Conservation (phyloP, 2,888 invertebrate genomes). For the Litoditis marina region DNA sequence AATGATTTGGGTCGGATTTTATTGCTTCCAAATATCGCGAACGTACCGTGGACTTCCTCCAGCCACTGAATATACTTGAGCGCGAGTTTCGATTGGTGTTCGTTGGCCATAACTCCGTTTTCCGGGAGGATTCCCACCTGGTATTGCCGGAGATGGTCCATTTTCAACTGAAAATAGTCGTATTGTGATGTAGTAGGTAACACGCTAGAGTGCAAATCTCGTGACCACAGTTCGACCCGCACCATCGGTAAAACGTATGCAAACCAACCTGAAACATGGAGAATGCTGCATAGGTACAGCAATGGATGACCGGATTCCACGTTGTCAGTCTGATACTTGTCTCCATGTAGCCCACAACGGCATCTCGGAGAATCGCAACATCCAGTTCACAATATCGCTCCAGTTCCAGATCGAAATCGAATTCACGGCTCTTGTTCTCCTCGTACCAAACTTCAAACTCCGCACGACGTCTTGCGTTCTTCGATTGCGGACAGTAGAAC, state of each 20-base stretch:
- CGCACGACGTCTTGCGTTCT: too few relatives aligned
- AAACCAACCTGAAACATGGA: background rate
- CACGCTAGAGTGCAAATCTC: too few relatives aligned
- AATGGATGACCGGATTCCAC: slow-evolving; percentile 4
- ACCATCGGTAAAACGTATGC: background rate
- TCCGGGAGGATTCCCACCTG: slow-evolving; percentile 3
- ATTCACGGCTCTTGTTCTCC: background rate
- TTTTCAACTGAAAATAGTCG: slow-evolving; percentile 1
- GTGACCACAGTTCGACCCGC: too few relatives aligned
- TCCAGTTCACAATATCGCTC: background rate
- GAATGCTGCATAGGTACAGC: background rate
- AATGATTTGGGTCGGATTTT: too few relatives aligned
- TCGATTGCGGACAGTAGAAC: too few relatives aligned
- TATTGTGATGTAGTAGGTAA: too few relatives aligned
- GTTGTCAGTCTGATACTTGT: background rate
- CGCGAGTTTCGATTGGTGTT: background rate
- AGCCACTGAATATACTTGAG: background rate
- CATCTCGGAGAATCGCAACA: background rate
- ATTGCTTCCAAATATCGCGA: too few relatives aligned
- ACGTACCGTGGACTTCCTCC: background rate
- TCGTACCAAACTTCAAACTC: too few relatives aligned
- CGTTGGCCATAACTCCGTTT: background rate
- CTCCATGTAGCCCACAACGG: background rate
- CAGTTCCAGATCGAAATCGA: slow-evolving; percentile 6
- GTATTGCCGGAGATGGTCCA: background rate